Base-by-base conservation (phyloP, 2,113 vertebrate genomes). In the Elephas maximus region DNA sequence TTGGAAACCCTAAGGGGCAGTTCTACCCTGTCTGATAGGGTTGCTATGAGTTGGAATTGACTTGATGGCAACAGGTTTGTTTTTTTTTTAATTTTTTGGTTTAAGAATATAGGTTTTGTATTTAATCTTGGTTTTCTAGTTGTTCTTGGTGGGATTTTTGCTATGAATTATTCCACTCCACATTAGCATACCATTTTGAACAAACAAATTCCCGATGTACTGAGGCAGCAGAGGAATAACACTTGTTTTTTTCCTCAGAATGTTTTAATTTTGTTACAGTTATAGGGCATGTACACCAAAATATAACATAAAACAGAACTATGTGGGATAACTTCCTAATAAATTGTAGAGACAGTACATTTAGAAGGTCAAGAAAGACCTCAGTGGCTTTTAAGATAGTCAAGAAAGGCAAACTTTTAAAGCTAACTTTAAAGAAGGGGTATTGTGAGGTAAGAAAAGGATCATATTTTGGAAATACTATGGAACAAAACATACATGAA, bases 91-190 rank as follows among this genome's bases (percentile, higher is more conserved):
- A 37, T 37, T 37, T 37, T 37, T 53, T 53, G 6, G 51, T 53
- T 90, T 96, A 77, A 90, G 65, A 88, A 67, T 76, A 37, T n/a
- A 79, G 67, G 8, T 23, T 95, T 76, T 37, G 5, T n/a, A 78
- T 97, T 91, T 80, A 67, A 71, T 76, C 9, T 80, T 74, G 26
- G 5, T 53, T 85, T 95, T 93, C 57, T n/a, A 44, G 24, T 83
- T 94, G 45, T 71, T 92, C 10, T 74, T 37, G 23, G 33, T 76
- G 37, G 33, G 1, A 73, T 44, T 17, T 93, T 76, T 65, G 6
- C 26, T 78, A 92, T 2, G 71, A 81, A 26, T 63, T 26, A 88
- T 88, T 93, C 17, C 1, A 26, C 5, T n/a, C 15, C 0, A 48
- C 5, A 3, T 91, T 21, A 79, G 12, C 21, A 62, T 63, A 53